phyloP scores from a whole-genome alignment of 2,113 vertebrate genomes.

The Apus apus region DNA sequence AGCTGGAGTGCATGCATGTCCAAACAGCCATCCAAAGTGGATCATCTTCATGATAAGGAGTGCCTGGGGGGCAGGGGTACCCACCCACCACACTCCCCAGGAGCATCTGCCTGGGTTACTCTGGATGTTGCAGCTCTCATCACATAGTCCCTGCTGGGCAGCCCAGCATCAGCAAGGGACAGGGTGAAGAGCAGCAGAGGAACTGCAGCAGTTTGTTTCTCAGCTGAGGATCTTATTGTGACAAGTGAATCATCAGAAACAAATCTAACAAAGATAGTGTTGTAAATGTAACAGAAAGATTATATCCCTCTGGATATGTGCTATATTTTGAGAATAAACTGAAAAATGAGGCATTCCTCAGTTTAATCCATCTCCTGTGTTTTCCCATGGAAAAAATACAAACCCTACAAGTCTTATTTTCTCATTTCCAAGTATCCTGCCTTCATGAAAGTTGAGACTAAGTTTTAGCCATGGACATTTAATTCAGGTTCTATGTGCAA shows the following conservation, averaged over 20 bases:
- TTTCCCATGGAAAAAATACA: not conserved
- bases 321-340: not conserved
- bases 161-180: rapidly evolving
- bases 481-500: not conserved
- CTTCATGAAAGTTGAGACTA: not conserved
- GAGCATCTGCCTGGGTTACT: rapidly evolving
- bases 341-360: not conserved
- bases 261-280: not conserved
- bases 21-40: not conserved
- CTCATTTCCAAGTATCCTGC: not conserved
- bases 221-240: not conserved
- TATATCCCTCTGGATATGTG: not conserved
- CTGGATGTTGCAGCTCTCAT: too few relatives aligned
- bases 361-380: not conserved
- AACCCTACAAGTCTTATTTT: not conserved
- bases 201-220: rapidly evolving
- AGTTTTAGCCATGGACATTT: not conserved
- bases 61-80: too few relatives aligned
- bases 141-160: not conserved
- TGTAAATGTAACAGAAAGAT: not conserved
- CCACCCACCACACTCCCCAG: rapidly evolving
- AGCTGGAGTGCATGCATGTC: rapidly evolving
- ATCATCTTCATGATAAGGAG: rapidly evolving
- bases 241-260: conserved; percentile 9
- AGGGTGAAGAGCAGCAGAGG: rapidly evolving